Percentiles rank a stretch among this genome's conserved stretches.
Conservation (phyloP, 1,140 invertebrate genomes). For the Antheraea pernyi region DNA sequence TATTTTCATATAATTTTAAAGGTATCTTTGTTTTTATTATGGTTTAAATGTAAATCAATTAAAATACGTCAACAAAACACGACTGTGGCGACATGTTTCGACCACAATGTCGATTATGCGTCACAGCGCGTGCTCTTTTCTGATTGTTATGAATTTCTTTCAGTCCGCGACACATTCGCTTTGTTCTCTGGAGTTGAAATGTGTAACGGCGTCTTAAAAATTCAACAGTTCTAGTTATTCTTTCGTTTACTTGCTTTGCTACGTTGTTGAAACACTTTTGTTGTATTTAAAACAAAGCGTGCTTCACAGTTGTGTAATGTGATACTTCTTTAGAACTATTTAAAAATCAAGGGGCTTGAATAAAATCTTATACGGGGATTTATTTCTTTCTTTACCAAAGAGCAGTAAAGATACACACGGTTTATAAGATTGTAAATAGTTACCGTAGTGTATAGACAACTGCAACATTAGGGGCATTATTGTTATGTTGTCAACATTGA, state of each 20-base stretch:
- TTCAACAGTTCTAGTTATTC: constrained; percentile 27
- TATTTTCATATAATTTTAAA: no score
- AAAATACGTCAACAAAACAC: neutral
- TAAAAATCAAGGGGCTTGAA: no score
- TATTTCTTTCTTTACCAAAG: no score
- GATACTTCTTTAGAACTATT: constrained; percentile 14
- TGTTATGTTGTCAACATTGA: no score
- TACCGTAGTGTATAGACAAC: no score
- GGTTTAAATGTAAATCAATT: neutral
- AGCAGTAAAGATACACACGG: no score
- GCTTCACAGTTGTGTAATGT: constrained; percentile 20
- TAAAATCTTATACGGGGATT: no score
- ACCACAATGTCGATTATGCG: constrained; percentile 19
- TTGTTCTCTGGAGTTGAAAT: constrained; percentile 49
- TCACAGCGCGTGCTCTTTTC: constrained; percentile 13
- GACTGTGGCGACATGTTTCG: constrained; percentile 17
- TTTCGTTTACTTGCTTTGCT: constrained; percentile 31
- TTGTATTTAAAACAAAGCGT: constrained; percentile 24
- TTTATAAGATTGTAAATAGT: no score
- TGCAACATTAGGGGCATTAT: no score
- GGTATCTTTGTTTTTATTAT: no score
- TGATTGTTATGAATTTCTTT: constrained; percentile 62
- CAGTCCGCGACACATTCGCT: constrained; percentile 32
- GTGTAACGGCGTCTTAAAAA: constrained; percentile 55
- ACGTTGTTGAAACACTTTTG: constrained; percentile 28